phyloP scores from a whole-genome alignment of 2,888 invertebrate species.

The Harpalus rufipes region DNA sequence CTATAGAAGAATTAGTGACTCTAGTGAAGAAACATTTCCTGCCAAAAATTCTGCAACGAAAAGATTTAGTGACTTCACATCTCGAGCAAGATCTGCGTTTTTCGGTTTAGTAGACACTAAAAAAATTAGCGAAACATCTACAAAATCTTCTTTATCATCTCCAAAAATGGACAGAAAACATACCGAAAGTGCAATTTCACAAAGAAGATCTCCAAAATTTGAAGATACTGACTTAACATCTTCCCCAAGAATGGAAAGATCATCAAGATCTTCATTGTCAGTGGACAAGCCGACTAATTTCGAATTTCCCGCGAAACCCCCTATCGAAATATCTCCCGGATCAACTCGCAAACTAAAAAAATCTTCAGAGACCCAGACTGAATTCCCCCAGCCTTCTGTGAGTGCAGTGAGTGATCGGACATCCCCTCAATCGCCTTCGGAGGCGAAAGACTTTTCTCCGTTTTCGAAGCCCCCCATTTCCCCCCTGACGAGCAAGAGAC shows the following conservation, averaged over 20 bases:
- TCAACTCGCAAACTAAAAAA: background rate
- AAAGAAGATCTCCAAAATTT: background rate
- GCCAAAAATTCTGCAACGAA: background rate
- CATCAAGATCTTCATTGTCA: no score
- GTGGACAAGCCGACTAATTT: no score
- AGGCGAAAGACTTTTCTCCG: constrained; percentile 28
- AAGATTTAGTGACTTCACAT: background rate
- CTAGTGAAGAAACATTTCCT: no score
- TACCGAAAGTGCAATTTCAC: no score
- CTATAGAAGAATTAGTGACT: no score
- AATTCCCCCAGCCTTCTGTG: background rate
- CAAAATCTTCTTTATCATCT: no score
- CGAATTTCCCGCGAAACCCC: background rate
- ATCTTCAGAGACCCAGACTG: background rate
- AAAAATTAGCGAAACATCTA: no score
- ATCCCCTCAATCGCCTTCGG: constrained; percentile 15
- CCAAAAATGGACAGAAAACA: no score
- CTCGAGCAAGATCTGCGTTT: background rate
- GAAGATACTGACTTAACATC: background rate
- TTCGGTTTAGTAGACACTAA: background rate
- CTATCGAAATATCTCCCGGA: background rate
- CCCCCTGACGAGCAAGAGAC: constrained; percentile 26
- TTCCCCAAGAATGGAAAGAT: background rate
- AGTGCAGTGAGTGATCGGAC: constrained; percentile 31
- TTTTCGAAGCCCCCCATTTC: constrained; percentile 44